phyloP scores from a whole-genome alignment of 2,797 vertebrate genomes.

The Neosilurus hyrtlii region DNA sequence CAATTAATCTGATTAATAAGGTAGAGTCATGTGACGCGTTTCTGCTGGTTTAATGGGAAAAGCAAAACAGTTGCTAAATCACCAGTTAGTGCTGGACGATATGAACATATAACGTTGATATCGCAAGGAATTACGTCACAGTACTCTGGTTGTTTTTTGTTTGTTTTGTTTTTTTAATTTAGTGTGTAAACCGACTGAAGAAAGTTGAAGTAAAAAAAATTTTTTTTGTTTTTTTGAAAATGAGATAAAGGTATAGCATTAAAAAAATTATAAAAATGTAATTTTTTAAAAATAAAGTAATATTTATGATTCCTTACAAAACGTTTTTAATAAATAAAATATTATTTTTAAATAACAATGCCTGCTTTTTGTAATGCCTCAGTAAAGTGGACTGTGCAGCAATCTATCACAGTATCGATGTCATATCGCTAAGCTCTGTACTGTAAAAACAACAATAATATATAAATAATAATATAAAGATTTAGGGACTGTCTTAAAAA shows the following conservation, averaged over 20 bases:
- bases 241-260: neutral
- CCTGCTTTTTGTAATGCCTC: neutral
- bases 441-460: too few species aligned
- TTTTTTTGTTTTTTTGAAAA: neutral
- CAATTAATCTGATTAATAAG: conserved; percentile 45
- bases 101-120: neutral
- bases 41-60: conserved; percentile 6
- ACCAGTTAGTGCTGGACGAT: neutral
- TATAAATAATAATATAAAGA: too few species aligned
- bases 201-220: neutral
- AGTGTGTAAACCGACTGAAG: neutral
- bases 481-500: too few species aligned
- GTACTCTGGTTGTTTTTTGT: neutral
- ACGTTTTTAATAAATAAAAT: too few species aligned
- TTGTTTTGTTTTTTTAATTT: neutral
- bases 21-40: conserved; percentile 7
- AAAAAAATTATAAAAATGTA: neutral
- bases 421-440: neutral
- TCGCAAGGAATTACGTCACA: neutral
- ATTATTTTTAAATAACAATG: neutral
- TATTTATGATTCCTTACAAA: too few species aligned
- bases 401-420: neutral
- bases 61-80: neutral
- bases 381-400: neutral
- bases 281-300: neutral